Percentiles rank a stretch among this genome's conserved stretches.
Conservation (phyloP, 2,113 vertebrate species). For the Todiramphus saurophagus region DNA sequence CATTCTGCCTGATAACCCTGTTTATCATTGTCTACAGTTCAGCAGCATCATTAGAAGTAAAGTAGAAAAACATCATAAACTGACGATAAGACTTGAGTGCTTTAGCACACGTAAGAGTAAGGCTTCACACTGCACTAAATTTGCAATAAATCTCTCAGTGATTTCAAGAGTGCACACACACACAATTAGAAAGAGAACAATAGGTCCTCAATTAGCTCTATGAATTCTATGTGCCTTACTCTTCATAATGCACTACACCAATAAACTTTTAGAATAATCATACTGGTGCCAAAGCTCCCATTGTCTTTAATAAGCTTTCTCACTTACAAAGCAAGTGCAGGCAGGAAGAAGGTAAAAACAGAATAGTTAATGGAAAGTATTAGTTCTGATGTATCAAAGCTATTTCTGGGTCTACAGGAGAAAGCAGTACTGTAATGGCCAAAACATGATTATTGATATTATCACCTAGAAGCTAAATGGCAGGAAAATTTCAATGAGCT, state of each 20-base stretch:
- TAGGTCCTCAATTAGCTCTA: neutral
- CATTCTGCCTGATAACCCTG: neutral
- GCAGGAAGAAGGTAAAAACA: neutral
- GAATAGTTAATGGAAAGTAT: neutral
- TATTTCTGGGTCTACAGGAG: neutral
- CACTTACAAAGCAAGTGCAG: neutral
- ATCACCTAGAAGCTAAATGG: neutral
- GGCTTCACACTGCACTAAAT: neutral
- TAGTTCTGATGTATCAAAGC: neutral
- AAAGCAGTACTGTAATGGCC: neutral
- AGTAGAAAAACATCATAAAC: conserved; percentile 43
- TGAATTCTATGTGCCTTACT: neutral
- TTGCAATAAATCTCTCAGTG: neutral
- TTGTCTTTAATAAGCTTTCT: neutral
- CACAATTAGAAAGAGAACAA: neutral
- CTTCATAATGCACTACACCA: neutral
- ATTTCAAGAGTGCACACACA: neutral
- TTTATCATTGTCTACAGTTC: conserved; percentile 12
- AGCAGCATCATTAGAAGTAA: conserved; percentile 16
- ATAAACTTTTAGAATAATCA: neutral
- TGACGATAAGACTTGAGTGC: neutral
- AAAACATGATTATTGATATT: neutral
- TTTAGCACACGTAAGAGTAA: neutral
- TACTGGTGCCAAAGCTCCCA: neutral
- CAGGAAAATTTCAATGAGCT: neutral